Percentiles rank a stretch among this genome's conserved stretches.
phyloP scores from a whole-genome alignment of 2,797 vertebrate genomes.

The Lepus townsendii region DNA sequence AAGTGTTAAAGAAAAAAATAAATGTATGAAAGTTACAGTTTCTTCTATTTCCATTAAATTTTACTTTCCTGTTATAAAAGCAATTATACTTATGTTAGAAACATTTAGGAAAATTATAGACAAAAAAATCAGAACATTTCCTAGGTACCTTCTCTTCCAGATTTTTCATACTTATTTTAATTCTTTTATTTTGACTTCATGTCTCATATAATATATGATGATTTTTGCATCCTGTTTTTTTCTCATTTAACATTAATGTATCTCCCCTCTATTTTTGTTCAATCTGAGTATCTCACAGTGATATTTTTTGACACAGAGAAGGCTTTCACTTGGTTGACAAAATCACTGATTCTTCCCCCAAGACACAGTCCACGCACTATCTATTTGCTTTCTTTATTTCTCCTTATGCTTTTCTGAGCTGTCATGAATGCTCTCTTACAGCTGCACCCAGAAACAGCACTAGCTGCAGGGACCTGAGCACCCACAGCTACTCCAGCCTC shows the following conservation, averaged over 20 bases:
- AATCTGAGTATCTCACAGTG: not conserved
- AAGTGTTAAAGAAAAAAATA: slow-evolving; percentile 53
- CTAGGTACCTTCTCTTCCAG: not conserved
- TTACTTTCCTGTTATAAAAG: slow-evolving; percentile 52
- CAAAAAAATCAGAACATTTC: slow-evolving; percentile 41
- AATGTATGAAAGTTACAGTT: slow-evolving; percentile 30
- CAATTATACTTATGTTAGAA: slow-evolving; percentile 3
- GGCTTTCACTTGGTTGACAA: not conserved
- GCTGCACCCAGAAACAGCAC: not conserved
- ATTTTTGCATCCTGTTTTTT: not conserved
- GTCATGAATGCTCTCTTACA: not conserved
- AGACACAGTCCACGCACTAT: not conserved
- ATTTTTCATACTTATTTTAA: not conserved
- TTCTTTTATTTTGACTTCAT: not conserved
- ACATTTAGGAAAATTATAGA: slow-evolving; percentile 18
- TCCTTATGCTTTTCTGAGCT: not conserved
- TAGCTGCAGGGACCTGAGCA: not conserved
- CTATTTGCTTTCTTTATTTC: not conserved
- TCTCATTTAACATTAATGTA: not conserved
- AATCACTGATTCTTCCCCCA: slow-evolving; percentile 1
- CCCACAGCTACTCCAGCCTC: not conserved
- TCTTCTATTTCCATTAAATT: slow-evolving; percentile 53
- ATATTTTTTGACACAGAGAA: not conserved
- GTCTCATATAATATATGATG: not conserved
- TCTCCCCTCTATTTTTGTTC: not conserved